phyloP scores from a whole-genome alignment of 2,113 vertebrate species.

The Pipra filicauda region DNA sequence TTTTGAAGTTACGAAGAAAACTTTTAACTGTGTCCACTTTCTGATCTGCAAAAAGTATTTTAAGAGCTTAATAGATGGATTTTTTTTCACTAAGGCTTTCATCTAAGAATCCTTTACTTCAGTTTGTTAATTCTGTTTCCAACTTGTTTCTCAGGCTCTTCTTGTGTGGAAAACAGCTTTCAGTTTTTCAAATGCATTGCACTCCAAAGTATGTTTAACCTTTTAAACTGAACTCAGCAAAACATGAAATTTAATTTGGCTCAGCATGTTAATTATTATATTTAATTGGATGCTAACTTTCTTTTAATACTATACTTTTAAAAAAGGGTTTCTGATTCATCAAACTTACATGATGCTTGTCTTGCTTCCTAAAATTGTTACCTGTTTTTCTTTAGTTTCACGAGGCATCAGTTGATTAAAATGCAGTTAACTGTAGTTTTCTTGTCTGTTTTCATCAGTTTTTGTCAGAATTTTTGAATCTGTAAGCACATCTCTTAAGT shows the following conservation, averaged over 20 bases:
- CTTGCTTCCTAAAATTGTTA: background rate
- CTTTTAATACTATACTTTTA: background rate
- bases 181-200: background rate
- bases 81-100: background rate
- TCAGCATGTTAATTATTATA: background rate
- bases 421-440: background rate
- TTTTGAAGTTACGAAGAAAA: background rate
- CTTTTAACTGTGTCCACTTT: background rate
- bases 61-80: background rate
- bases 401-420: background rate
- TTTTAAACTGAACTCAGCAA: background rate
- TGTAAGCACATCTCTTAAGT: background rate
- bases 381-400: background rate
- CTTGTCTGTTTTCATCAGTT: background rate
- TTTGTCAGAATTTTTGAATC: background rate
- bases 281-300: background rate
- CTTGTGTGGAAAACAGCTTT: background rate
- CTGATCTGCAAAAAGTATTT: background rate
- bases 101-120: background rate
- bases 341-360: background rate
- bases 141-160: background rate
- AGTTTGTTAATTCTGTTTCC: background rate
- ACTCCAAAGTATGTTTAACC: background rate
- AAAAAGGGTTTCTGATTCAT: background rate
- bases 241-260: background rate